Evolutionary conservation across 2,113 vertebrate genomes (phyloP).

Genomic region (Connochaetes taurinus): DNA sequence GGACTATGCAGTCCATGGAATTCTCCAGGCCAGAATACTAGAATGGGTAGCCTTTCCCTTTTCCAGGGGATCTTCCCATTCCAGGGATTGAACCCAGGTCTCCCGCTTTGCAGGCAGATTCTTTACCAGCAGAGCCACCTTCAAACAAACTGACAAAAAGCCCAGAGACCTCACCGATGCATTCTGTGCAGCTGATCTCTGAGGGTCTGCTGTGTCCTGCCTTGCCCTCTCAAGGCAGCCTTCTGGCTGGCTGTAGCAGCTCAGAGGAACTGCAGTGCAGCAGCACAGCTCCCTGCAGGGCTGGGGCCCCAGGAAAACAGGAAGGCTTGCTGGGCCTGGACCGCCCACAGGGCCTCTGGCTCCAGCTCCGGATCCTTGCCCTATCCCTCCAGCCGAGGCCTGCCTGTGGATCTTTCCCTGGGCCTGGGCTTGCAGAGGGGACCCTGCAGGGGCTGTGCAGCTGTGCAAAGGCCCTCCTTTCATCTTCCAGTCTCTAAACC

Average conservation of each 20-base stretch:
- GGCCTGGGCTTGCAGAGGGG: neutral
- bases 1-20: neutral
- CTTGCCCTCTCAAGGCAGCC: neutral
- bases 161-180: neutral
- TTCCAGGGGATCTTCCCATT: neutral
- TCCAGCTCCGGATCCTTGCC: neutral
- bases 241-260: neutral
- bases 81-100: neutral
- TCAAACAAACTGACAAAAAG: neutral
- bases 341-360: constrained; percentile 14
- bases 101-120: neutral
- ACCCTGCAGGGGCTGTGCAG: neutral
- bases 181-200: neutral
- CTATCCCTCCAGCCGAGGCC: neutral
- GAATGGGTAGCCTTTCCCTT: neutral
- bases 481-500: neutral
- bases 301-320: constrained; percentile 38
- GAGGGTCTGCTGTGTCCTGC: neutral
- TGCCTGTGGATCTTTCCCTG: neutral
- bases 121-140: neutral
- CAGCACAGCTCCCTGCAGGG: neutral
- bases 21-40: neutral
- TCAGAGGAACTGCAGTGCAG: neutral
- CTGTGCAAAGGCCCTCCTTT: neutral
- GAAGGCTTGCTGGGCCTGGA: constrained; percentile 36